phyloP scores from a whole-genome alignment of 2,113 vertebrate genomes.

The Hippocampus mohnikei region DNA sequence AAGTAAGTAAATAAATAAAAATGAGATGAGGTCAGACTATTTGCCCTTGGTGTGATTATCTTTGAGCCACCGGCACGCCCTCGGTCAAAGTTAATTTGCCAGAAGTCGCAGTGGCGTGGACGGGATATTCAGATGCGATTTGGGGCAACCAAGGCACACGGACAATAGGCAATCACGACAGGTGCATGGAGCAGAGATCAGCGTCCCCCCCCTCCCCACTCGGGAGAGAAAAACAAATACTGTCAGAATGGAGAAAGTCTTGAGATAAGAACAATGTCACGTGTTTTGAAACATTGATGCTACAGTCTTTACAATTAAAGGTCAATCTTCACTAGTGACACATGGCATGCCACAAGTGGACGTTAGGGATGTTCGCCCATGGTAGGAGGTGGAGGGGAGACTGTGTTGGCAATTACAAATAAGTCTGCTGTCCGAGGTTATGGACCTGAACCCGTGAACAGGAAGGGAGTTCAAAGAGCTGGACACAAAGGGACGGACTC shows the following conservation, averaged over 20 bases:
- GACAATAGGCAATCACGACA: slow-evolving; percentile 44
- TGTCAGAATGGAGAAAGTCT: neutral
- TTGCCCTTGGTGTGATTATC: slow-evolving; percentile 70
- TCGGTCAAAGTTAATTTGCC: slow-evolving; percentile 69
- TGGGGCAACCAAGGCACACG: slow-evolving; percentile 33
- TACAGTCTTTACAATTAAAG: too few relatives aligned
- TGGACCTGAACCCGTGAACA: slow-evolving; percentile 35
- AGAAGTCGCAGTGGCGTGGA: slow-evolving; percentile 57
- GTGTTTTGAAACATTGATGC: too few relatives aligned
- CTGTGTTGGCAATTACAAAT: slow-evolving; percentile 56
- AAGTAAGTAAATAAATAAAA: neutral
- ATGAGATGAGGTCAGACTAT: slow-evolving; percentile 62
- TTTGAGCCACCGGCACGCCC: slow-evolving; percentile 58
- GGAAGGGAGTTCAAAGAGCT: slow-evolving; percentile 38
- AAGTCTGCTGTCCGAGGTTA: slow-evolving; percentile 49
- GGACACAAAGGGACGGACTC: slow-evolving; percentile 4
- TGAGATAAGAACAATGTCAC: neutral
- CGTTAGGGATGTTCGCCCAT: slow-evolving; percentile 10
- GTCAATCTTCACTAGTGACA: too few relatives aligned
- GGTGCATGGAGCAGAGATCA: slow-evolving; percentile 30
- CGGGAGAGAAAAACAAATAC: slow-evolving; percentile 25
- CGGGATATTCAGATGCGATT: slow-evolving; percentile 67
- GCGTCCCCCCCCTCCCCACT: slow-evolving; percentile 31
- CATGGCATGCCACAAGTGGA: slow-evolving; percentile 16
- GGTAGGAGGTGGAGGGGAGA: slow-evolving; percentile 17